Evolutionary conservation across 2,888 invertebrate genomes (phyloP).

Genomic region (Lomographa bimaculata): DNA sequence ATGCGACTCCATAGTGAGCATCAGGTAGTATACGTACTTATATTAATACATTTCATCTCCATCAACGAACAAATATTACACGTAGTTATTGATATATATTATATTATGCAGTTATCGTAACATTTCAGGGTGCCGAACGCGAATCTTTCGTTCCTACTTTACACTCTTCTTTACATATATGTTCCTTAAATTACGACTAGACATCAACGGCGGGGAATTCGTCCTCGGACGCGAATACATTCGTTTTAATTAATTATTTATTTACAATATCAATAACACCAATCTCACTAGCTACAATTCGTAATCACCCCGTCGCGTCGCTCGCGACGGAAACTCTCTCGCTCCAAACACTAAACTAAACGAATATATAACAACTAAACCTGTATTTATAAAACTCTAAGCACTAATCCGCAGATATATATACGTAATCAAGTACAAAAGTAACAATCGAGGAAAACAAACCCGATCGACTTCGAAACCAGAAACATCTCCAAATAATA

Average conservation of each 20-base stretch:
- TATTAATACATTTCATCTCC: constrained; percentile 1
- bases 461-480: neutral
- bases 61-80: too few species aligned
- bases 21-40: neutral
- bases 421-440: constrained; percentile 19
- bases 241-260: constrained; percentile 28
- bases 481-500: neutral
- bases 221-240: constrained; percentile 14
- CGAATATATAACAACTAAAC: constrained; percentile 28
- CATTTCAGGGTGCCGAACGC: too few species aligned
- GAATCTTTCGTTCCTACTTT: constrained; percentile 15
- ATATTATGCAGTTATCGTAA: too few species aligned
- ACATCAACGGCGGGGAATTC: constrained; percentile 24
- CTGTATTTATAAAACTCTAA: constrained; percentile 26
- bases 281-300: neutral
- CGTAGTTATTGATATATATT: too few species aligned
- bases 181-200: constrained; percentile 22
- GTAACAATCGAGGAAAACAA: neutral
- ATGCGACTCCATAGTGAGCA: neutral
- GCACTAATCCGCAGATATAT: constrained; percentile 28
- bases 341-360: too few species aligned
- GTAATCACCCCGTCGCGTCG: too few species aligned
- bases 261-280: constrained; percentile 24
- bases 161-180: constrained; percentile 21
- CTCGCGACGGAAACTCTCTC: neutral